Evolutionary conservation across 53 echinoderm and acorn worm species (phyloP), one percentile per base, ranked within the genome.

Genomic region (Mesocentrotus franciscanus): DNA sequence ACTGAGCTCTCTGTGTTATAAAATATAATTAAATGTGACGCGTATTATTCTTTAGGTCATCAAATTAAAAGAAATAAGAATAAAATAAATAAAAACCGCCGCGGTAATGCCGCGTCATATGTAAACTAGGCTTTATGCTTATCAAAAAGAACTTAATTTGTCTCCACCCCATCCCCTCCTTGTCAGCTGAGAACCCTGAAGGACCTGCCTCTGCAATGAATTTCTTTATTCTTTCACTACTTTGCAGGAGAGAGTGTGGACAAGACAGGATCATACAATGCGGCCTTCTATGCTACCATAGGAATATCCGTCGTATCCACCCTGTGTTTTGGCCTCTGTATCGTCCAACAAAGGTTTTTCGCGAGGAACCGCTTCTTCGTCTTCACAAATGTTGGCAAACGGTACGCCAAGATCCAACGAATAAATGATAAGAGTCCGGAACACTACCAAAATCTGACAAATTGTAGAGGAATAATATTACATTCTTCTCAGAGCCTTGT

Each of bases 201-300:
- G 0, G n/a, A n/a, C 4, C 33, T 9, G 27, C 32, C 76, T 76
- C 32, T 56, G 7, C 8, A 85, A 27, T 55, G 10, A 56, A 5
- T 32, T 55, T 56, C 33, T 10, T 6, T 84, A 35, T 84, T 35
- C 26, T 84, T 35, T 84, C 18, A 55, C 9, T 85, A 1, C 10
- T 56, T 85, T 92, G 18, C 92, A 92, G 92, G 92, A 8, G 71
- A 71, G 72, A 92, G 92, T n/a, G 92, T 92, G 1, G 92, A 92
- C 30, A 92, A 71, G 34, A 92, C 92, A 13, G 92, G 92, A 9
- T 39, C 92, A 22, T 92, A 92, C 72, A 8, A 72, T 60, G n/a
- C 56, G 26, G 92, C 92, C 22, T 92, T 71, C 55, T 92, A 92
- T 42, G 71, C 36, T 18, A 92, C 66, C 15, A 56, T 92, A 10